Percentiles rank a stretch among this genome's conserved stretches.
Evolutionary conservation across 23 tunicate genomes (phyloP).

Genomic region (Trididemnum clinides): DNA sequence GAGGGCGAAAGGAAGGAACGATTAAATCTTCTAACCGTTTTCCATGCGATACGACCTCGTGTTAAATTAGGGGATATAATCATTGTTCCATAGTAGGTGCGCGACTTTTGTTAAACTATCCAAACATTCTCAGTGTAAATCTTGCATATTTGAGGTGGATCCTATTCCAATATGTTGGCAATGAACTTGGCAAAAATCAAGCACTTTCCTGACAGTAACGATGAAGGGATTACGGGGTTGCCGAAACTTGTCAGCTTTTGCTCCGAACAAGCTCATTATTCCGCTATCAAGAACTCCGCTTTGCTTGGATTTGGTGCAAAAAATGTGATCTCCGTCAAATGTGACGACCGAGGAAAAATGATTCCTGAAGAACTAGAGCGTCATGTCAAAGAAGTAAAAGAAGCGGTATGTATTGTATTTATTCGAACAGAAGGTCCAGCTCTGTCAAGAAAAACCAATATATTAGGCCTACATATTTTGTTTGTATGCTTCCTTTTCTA

Average conservation of each 20-base stretch:
- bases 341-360: slow-evolving; percentile 72
- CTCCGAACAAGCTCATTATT: slow-evolving; percentile 77
- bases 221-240: slow-evolving; percentile 18
- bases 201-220: slow-evolving; percentile 59
- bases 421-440: no score
- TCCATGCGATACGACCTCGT: no score
- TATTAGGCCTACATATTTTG: no score
- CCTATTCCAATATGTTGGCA: slow-evolving; percentile 70
- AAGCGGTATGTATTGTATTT: slow-evolving; percentile 34
- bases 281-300: slow-evolving; percentile 59
- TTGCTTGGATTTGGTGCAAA: slow-evolving; percentile 61
- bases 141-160: no score
- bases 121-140: no score
- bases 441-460: no score
- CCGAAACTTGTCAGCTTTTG: slow-evolving; percentile 55
- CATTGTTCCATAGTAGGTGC: no score
- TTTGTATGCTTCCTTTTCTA: background rate
- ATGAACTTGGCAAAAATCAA: slow-evolving; percentile 61
- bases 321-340: slow-evolving; percentile 50
- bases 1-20: no score
- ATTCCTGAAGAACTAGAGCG: slow-evolving; percentile 64
- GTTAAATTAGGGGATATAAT: no score
- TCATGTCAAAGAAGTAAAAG: slow-evolving; percentile 12
- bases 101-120: no score
- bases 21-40: no score